Base-by-base conservation (phyloP, 2,797 vertebrate species). In the Pipistrellus pipistrellus region DNA sequence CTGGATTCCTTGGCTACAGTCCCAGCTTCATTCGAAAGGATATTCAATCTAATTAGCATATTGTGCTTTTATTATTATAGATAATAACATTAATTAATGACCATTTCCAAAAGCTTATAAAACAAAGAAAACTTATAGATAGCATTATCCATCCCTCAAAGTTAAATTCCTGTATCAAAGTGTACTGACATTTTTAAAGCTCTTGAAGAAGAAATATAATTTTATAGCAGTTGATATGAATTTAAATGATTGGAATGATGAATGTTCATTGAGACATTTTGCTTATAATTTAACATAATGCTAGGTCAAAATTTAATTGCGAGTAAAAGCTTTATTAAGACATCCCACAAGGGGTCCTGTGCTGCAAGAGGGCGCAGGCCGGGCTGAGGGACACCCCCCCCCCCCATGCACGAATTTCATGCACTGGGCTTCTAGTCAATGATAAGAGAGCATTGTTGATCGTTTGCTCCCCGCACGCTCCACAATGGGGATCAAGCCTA, bases 281-380 rank as follows among this genome's bases (percentile, higher is more conserved):
- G 20, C 18, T 93, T 87, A 91, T 85, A 81, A 85, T 44, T 30
- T 72, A 62, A 87, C 48, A 91, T 38, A 84, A 38, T 14, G 72
- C 66, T 73, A 17, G 62, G 11, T 77, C 25, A 64, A 82, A 92
- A 82, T 21, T 51, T 8, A 66, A 87, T 72, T 94, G 66, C 44
- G 5, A 77, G 14, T 64, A 35, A 80, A 86, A 75, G 17, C 66
- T 85, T 75, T 88, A 57, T 35, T 57, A 73, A 84, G 23, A 66
- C 57, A 59, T 59, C 25, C 4, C 57, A 25, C 11, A 0, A 59
- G 25, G 25, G 25, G 57, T 59, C 57, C 25, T 27, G 11, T 57
- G 27, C 57, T 59, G 25, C 25, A 27, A 59, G 57, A 59, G 25
- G 10, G 57, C 0, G 0, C 57, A 59, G 57, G 57, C 57, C 2